Base-by-base conservation (phyloP, 2,797 vertebrate species). In the Chaetophractus vellerosus region DNA sequence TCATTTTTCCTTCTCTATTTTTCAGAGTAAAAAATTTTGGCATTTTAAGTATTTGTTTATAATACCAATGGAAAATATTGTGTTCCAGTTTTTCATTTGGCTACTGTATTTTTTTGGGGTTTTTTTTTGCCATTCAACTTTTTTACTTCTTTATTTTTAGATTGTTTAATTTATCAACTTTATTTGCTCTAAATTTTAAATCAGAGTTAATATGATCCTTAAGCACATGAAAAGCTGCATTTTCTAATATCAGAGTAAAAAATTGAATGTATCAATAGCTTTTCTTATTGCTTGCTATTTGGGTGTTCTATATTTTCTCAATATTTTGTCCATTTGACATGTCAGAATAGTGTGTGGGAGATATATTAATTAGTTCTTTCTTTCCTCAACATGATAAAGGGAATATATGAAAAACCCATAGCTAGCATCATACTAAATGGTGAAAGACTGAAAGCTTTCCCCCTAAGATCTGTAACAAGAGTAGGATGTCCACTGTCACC, bases 261-360 rank as follows among this genome's bases (percentile, higher is more conserved):
- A 87, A 59, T 11, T 76, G 64, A 28, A 15, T 71, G 24, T 64
- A 78, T 57, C 55, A 52, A 33, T 92, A 69, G 64, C 4, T 45
- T 41, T 90, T n/a, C 18, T 75, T 82, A 81, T 41, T 50, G 80
- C 81, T 81, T 85, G 36, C 14, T 76, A 23, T 68, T 92, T 68
- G 82, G 45, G 9, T 64, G 36, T 12, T 68, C 59, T 96, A 33
- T 86, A n/a, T 90, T 96, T 90, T 41, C 36, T 82, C 9, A 76
- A 63, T 80, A 92, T 38, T 76, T n/a, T 69, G 10, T 41, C 68
- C 31, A 12, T 90, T 92, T 76, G 23, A 81, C 55, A 26, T 26
- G 38, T 50, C 23, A 71, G 64, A 82, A 82, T 26, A 86, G 4
- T 64, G 9, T 86, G 23, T 81, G 59, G 2, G 23, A 48, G 9